Conservation (phyloP, 1,140 invertebrate species). For the Drosophila punjabiensis region DNA sequence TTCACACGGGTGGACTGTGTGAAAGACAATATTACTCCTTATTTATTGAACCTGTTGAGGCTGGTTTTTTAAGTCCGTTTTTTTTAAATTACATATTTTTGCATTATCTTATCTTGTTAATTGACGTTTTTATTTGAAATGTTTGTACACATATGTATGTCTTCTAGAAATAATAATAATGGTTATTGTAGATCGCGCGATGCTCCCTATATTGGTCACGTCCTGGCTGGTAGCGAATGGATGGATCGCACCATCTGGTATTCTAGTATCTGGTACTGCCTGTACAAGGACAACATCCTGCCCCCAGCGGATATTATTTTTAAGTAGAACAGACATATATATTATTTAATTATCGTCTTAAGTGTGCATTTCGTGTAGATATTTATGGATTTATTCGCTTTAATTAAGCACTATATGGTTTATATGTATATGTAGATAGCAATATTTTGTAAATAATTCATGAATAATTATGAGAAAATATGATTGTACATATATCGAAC, state of each 20-base stretch:
- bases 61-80: too few species aligned
- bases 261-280: conserved; percentile 90
- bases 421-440: conserved; percentile 1
- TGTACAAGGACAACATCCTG: conserved; percentile 87
- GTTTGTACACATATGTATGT: background rate
- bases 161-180: background rate
- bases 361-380: conserved; percentile 32
- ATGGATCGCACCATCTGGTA: conserved; percentile 91
- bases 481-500: conserved; percentile 32
- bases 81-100: too few species aligned
- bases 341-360: conserved; percentile 4
- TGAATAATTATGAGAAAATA: background rate
- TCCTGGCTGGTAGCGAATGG: conserved; percentile 90
- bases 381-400: conserved; percentile 34
- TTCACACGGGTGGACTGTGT: too few species aligned
- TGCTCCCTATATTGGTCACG: conserved; percentile 91
- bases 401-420: conserved; percentile 6
- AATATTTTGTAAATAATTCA: conserved; percentile 8
- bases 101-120: too few species aligned
- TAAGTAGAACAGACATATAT: conserved; percentile 66
- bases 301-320: conserved; percentile 86
- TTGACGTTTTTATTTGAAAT: background rate
- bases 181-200: conserved; percentile 89
- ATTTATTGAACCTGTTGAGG: too few species aligned
- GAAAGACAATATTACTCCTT: too few species aligned